Percentiles rank a stretch among this genome's conserved stretches.
Conservation (phyloP, 2,888 invertebrate genomes). For the Ceramica pisi region DNA sequence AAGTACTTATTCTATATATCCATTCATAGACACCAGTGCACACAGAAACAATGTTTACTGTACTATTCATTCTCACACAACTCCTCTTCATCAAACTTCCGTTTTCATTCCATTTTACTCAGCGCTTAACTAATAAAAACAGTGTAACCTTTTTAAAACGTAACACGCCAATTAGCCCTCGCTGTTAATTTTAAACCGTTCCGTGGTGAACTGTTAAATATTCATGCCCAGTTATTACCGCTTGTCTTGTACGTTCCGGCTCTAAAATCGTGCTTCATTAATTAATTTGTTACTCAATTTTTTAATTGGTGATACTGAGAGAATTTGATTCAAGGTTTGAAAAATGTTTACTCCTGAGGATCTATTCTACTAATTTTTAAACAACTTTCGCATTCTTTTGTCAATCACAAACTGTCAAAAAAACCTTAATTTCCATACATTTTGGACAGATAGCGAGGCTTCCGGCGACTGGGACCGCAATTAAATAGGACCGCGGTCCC, state of each 20-base stretch:
- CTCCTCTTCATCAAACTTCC: not conserved
- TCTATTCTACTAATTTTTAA: no score
- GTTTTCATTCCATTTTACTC: not conserved
- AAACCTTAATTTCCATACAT: no score
- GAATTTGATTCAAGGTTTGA: not conserved
- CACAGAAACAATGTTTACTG: no score
- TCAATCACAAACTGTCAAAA: no score
- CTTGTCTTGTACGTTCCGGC: slow-evolving; percentile 35
- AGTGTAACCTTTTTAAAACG: slow-evolving; percentile 23
- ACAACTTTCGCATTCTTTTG: no score
- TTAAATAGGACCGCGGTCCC: no score
- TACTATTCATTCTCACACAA: not conserved
- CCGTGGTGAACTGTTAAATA: slow-evolving; percentile 53
- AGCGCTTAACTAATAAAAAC: slow-evolving; percentile 5
- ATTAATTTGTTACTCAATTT: slow-evolving; percentile 29
- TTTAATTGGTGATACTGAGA: slow-evolving; percentile 30
- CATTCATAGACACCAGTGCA: no score
- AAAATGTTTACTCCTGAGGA: slow-evolving; percentile 9
- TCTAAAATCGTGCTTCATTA: slow-evolving; percentile 39
- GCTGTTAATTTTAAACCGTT: slow-evolving; percentile 30
- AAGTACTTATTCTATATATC: no score
- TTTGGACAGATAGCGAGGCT: no score
- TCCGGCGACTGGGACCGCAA: no score
- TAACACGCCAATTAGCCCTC: slow-evolving; percentile 31
- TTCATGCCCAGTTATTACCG: slow-evolving; percentile 50